Base-by-base conservation (phyloP, 2,888 invertebrate genomes). In the Dastarcus helophoroides region DNA sequence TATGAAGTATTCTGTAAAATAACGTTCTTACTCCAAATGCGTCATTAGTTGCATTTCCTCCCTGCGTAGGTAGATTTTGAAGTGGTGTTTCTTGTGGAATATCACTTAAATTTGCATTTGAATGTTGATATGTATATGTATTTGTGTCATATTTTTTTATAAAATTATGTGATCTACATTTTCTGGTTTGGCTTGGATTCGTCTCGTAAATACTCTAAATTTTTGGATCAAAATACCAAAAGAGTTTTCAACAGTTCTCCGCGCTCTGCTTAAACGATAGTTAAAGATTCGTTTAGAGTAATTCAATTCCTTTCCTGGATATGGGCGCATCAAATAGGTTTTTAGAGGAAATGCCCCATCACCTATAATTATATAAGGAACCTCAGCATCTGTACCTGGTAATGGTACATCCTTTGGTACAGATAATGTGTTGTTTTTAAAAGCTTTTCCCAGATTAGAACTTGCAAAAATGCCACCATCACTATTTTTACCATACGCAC, bases 221-320 rank as follows among this genome's bases (percentile, higher is more conserved):
- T 37, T 44, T 26, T 41, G 29, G 2, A 25, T 29, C 28, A 47
- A 28, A 34, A 48, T 48, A 2, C 49, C 48, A 42, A 44, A 47
- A 10, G 32, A 31, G 29, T 44, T 47, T 41, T 53, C 51, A 33
- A 48, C 43, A 17, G 46, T 41, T 31, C 48, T 44, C 38, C 53
- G 46, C 13, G 48, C 53, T 33, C 53, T 39, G 37, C 43, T 50
- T 27, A 54, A 24, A 24, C 53, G 35, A 41, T 54, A 51, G 37
- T 55, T 54, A 37, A 46, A 51, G 35, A 50, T 42, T 31, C 35
- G 41, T 41, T 48, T 36, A 10, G 42, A 33, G 30, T 25, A 29
- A 31, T 43, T 33, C 31, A 53, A 42, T 36, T 51, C 42, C 29
- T 37, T 46, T 31, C 36, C 32, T 25, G 36, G 31, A 28, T 38